Evolutionary conservation across 1,140 invertebrate species (phyloP), one percentile per base, ranked within the genome.

Genomic region (Nasonia vitripennis): DNA sequence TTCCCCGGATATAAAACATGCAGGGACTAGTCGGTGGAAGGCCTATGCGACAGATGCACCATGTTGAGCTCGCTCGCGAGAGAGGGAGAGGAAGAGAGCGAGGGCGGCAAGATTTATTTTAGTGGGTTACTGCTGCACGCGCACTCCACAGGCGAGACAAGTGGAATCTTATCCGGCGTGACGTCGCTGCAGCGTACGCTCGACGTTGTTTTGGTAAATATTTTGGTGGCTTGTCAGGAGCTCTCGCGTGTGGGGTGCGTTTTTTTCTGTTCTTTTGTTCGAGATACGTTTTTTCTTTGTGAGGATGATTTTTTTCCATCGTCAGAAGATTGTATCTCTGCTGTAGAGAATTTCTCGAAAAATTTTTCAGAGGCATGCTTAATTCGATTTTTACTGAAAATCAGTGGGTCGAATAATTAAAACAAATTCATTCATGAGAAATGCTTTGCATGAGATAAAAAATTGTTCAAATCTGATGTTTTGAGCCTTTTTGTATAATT

Each of bases 1-100:
- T 90, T 89, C 80, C 55, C 17, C 27, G 83, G 83, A 2, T 71
- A 78, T 84, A 73, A 81, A 87, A 85, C 82, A 87, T 83, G 78
- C 23, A 81, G 20, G 10, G 27, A 5, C 14, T n/a, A 6, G 17
- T 7, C 55, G 55, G 51, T n/a, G 27, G 23, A 71, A 71, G 68
- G 31, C 68, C 11, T 71, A 68, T n/a, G 23, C 14, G 23, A n/a
- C 81, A 82, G 70, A 34, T 75, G 20, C 73, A 34, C 17, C 51
- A 27, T 27, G 31, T 67, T 34, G 68, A 34, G 68, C 68, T 45
- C 2, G 27, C 9, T 71, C 77, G 5, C 6, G 23, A 41, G n/a
- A 71, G 23, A 37, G n/a, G 34, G 23, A 37, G 23, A 31, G 12
- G 51, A 17, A 34, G 9, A 11, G 17, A n/a, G n/a, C 12, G 12